phyloP scores from a whole-genome alignment of 2,797 vertebrate genomes.

The Poeciliopsis turneri region DNA sequence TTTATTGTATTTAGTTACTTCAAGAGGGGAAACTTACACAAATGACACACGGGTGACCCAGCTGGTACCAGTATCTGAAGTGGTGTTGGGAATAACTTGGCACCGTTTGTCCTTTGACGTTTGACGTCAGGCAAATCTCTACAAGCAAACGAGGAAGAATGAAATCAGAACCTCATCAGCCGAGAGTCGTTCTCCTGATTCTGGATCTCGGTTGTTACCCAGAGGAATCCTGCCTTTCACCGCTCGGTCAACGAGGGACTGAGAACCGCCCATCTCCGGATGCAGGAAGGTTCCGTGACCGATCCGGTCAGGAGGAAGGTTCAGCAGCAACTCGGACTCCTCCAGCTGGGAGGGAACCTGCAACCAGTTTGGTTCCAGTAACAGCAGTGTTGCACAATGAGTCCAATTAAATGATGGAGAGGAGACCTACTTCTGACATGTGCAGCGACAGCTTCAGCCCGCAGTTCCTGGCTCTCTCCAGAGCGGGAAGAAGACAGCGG shows the following conservation, averaged over 20 bases:
- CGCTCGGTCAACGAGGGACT: slow-evolving; percentile 87
- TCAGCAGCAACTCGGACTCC: slow-evolving; percentile 88
- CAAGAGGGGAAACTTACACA: slow-evolving; percentile 84
- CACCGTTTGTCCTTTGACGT: slow-evolving; percentile 92
- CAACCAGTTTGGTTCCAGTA: slow-evolving; percentile 39
- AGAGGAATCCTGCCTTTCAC: slow-evolving; percentile 86
- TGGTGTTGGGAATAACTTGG: slow-evolving; percentile 88
- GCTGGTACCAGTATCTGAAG: slow-evolving; percentile 92
- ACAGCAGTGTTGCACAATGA: not conserved
- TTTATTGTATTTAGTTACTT: not conserved
- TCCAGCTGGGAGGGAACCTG: slow-evolving; percentile 89
- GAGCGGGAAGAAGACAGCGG: slow-evolving; percentile 87
- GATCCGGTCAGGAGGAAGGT: slow-evolving; percentile 93
- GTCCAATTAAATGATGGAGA: not conserved
- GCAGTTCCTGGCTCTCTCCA: slow-evolving; percentile 87
- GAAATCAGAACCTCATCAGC: not conserved
- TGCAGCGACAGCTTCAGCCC: slow-evolving; percentile 93
- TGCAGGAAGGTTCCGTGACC: slow-evolving; percentile 94
- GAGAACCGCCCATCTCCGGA: slow-evolving; percentile 81
- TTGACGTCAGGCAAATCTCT: slow-evolving; percentile 96
- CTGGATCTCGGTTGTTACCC: slow-evolving; percentile 77
- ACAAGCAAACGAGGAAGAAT: slow-evolving; percentile 25
- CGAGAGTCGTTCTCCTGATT: not conserved
- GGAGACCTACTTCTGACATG: slow-evolving; percentile 88
- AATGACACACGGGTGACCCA: slow-evolving; percentile 89